Evolutionary conservation across 2,113 vertebrate genomes (phyloP).

Genomic region (Melanotaenia duboulayi): DNA sequence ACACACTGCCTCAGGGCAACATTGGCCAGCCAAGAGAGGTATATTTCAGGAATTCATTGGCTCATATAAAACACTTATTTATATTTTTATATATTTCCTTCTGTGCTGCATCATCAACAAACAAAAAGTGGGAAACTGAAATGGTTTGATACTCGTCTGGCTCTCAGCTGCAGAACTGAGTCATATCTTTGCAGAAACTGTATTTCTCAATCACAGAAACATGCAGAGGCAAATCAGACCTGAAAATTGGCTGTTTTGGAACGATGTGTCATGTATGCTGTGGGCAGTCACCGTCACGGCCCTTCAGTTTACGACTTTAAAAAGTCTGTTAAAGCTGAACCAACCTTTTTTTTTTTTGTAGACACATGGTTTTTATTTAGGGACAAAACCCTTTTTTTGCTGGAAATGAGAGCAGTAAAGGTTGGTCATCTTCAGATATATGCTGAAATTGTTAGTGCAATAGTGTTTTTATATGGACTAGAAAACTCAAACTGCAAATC

Average conservation of each 20-base stretch:
- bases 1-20: conserved; percentile 47
- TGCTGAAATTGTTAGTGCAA: not conserved
- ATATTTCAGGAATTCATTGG: conserved; percentile 18
- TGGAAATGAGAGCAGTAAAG: not conserved
- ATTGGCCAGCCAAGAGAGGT: conserved; percentile 11
- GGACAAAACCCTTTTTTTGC: not conserved
- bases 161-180: no score
- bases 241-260: no score
- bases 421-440: no score
- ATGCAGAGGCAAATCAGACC: no score
- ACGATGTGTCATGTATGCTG: no score
- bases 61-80: not conserved
- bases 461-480: not conserved
- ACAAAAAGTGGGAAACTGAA: no score
- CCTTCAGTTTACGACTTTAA: conserved; percentile 11
- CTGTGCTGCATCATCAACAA: no score
- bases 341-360: no score
- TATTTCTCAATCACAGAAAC: no score
- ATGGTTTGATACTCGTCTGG: no score
- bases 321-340: not conserved
- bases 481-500: not conserved
- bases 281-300: conserved; percentile 5
- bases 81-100: no score
- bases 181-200: no score
- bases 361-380: not conserved